A percentile compares a stretch with the other conserved stretches of the same genome.
Conservation (phyloP, 2,797 vertebrate species). For the Dendrocincla fuliginosa region DNA sequence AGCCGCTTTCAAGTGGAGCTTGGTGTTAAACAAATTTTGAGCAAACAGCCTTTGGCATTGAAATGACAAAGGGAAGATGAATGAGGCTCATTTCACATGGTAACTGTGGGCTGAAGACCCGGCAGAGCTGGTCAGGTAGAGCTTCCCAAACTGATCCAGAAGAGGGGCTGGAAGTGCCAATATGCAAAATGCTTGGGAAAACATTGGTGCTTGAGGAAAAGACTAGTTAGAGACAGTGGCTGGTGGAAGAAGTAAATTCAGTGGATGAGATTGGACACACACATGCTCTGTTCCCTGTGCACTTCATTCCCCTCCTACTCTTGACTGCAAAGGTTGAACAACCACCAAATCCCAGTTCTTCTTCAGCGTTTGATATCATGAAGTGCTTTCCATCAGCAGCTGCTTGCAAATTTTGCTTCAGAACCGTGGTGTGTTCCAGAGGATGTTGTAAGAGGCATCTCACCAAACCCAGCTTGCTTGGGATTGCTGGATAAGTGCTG, state of each 20-base stretch:
- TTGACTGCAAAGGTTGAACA: background rate
- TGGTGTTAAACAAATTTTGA: background rate
- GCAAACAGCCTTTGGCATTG: background rate
- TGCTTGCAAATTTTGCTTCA: background rate
- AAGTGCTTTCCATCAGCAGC: background rate
- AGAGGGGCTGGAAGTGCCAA: background rate
- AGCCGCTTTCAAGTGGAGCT: background rate
- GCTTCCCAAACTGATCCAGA: background rate
- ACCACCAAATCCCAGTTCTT: background rate
- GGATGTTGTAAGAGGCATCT: background rate
- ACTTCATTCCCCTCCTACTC: background rate
- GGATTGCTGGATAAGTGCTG: rapidly evolving
- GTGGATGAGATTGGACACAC: rapidly evolving
- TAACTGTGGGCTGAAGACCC: background rate
- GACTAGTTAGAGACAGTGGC: background rate
- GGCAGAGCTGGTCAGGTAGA: background rate
- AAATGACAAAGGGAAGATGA: background rate
- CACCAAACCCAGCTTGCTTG: background rate
- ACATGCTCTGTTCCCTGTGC: rapidly evolving
- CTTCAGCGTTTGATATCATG: too few relatives aligned
- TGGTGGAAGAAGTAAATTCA: background rate
- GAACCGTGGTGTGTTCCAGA: background rate
- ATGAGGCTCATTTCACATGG: rapidly evolving
- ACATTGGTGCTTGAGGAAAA: background rate
- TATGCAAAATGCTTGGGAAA: background rate